Conservation (phyloP, 2,113 vertebrate species). For the Symphodus melops region DNA sequence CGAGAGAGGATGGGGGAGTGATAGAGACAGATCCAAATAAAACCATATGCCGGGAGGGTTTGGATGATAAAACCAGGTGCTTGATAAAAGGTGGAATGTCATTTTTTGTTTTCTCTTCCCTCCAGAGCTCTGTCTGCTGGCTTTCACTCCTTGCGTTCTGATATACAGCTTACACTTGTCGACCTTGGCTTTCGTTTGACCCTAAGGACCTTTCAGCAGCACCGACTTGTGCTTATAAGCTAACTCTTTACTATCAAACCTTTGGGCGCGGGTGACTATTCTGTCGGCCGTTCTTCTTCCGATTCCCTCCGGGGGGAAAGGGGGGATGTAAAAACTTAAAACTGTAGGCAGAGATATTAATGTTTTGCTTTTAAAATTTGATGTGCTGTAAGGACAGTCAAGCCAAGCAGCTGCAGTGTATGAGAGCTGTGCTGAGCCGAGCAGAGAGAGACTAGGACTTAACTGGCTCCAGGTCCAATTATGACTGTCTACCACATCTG, state of each 20-base stretch:
- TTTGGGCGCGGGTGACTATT: slow-evolving; percentile 29
- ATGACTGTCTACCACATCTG: slow-evolving; percentile 81
- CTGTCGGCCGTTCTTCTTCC: slow-evolving; percentile 36
- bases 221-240: slow-evolving; percentile 41
- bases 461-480: slow-evolving; percentile 86
- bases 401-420: slow-evolving; percentile 34
- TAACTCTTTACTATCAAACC: slow-evolving; percentile 63
- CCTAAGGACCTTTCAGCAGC: slow-evolving; percentile 63
- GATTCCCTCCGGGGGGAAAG: slow-evolving; percentile 12
- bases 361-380: slow-evolving; percentile 42
- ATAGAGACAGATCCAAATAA: slow-evolving; percentile 72
- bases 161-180: slow-evolving; percentile 47
- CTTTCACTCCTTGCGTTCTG: slow-evolving; percentile 32
- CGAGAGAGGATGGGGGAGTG: slow-evolving; percentile 52
- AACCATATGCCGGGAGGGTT: slow-evolving; percentile 72
- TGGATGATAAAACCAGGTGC: slow-evolving; percentile 84
- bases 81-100: slow-evolving; percentile 79
- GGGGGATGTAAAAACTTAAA: slow-evolving; percentile 1
- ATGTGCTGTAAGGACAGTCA: slow-evolving; percentile 36
- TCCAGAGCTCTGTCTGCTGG: slow-evolving; percentile 19
- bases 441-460: slow-evolving; percentile 78
- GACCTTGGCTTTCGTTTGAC: slow-evolving; percentile 42
- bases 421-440: slow-evolving; percentile 57
- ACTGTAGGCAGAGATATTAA: slow-evolving; percentile 29
- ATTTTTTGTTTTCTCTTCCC: slow-evolving; percentile 44